Base-by-base conservation (phyloP, 1,140 invertebrate species). In the Trichonephila clavata region DNA sequence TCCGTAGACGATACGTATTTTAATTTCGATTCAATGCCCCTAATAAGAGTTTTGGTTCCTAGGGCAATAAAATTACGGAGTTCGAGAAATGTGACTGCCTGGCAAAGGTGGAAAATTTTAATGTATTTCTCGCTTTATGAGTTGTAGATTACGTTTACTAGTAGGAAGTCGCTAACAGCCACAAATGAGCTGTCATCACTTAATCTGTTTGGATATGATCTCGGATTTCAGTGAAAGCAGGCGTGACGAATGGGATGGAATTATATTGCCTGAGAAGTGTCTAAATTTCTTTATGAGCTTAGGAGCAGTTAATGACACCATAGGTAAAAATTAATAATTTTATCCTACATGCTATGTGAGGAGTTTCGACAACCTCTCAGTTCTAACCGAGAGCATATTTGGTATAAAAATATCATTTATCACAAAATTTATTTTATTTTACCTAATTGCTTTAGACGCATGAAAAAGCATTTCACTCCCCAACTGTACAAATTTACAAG, bases 11-110 rank as follows among this genome's bases (percentile, higher is more conserved):
- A 71, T 39, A 50, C 18, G 63, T 39, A 88, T 88, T 88, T 88
- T 88, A 88, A 88, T 88, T 88, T 88, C 59, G 81, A 77, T 77
- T 77, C 81, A 84, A 20, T 84, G 81, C 57, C 57, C 27, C n/a
- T 84, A 59, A 59, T 57, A 84, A 84, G 81, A 84, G 43, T 57
- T 84, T 84, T 59, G 81, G 57, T 84, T 84, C 43, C 43, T 21
- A 21, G 81, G 14, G 81, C 81, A 84, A 84, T 84, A 84, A 84
- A 84, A 57, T 84, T 84, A 84, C 57, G 57, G 81, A 16, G 81
- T 84, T 77, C 68, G 68, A 77, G 68, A 32, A 77, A 77, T 77
- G 68, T 77, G 68, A 77, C 68, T 77, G 68, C 68, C 16, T 77
- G 68, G 68, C 27, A 77, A 77, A 77, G 68, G 68, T 77, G 27